Evolutionary conservation across 2,888 invertebrate species (phyloP).

Genomic region (Patella caerulea): DNA sequence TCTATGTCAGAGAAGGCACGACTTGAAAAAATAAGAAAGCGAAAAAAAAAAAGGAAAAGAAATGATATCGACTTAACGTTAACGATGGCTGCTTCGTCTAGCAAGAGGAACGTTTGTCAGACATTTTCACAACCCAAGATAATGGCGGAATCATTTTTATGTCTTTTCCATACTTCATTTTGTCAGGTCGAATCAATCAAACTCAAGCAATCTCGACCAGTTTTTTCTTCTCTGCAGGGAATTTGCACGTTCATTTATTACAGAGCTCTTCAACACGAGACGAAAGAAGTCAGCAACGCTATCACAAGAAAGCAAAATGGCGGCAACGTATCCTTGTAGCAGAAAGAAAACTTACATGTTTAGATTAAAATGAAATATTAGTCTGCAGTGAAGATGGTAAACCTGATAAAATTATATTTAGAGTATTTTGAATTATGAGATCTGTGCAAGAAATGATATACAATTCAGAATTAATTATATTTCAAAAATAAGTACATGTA

Average conservation of each 20-base stretch:
- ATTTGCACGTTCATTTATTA: conserved; percentile 12
- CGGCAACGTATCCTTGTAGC: background rate
- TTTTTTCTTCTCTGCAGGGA: conserved; percentile 5
- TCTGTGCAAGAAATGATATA: no score
- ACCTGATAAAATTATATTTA: no score
- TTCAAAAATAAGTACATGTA: no score
- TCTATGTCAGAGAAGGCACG: no score
- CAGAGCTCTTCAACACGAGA: conserved; percentile 10
- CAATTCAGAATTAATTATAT: no score
- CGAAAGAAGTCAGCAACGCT: conserved; percentile 1
- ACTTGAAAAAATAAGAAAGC: no score
- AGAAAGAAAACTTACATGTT: no score
- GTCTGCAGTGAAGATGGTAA: no score
- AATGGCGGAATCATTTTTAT: conserved; percentile 3
- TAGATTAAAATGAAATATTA: no score
- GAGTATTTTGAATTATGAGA: no score
- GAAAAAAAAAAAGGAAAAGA: no score
- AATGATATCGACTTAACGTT: no score
- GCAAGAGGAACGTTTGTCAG: conserved; percentile 1
- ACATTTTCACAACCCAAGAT: background rate
- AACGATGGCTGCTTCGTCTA: background rate
- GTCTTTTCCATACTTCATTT: conserved; percentile 9
- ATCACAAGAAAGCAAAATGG: conserved; percentile 5
- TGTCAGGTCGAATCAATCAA: conserved; percentile 13
- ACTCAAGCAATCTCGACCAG: background rate